Base-by-base conservation (phyloP, 2,888 invertebrate species). In the Ypsolopha sequella region DNA sequence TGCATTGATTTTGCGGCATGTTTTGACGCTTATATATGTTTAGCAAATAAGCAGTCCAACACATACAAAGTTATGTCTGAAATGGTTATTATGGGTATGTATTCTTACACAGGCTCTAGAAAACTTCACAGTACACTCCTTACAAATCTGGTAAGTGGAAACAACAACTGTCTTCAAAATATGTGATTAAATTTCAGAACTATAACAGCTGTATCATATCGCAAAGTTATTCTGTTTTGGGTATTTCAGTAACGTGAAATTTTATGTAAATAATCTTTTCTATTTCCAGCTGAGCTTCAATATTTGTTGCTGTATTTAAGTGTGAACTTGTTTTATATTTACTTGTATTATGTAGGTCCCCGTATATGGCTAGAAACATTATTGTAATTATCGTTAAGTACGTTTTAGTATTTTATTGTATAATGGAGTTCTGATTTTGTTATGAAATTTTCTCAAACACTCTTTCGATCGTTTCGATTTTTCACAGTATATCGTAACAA, bases 121-220 rank as follows among this genome's bases (percentile, higher is more conserved):
- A 36, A 11, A 36, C 35, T n/a, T 11, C 7, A 36, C 36, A 36
- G 14, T 36, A 36, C 36, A 47, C 8, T 24, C 24, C 2, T 24
- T 24, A 14, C 36, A 14, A 8, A 33, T 14, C 2, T 47, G 47
- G 47, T 47, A 47, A 47, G 47, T 47, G 4, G 11, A 14, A 43
- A 36, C 11, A 14, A 36, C 47, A 36, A 47, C 6, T 14, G 11
- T 14, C 13, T 47, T 10, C 36, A 14, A 7, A 36, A 47, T n/a
- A 39, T 8, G 49, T 49, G 49, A 24, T 48, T 46, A 48, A 48
- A 49, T n/a, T 39, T 48, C 33, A 33, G 36, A 43, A 35, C 34
- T 41, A 70, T 71, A 70, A 68, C 69, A 58, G 84, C 84, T 85
- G 84, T 84, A 84, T 49, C 52, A 84, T 81, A 78, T 57, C 60